Base-by-base conservation (phyloP, 2,797 vertebrate genomes). In the Bucorvus abyssinicus region DNA sequence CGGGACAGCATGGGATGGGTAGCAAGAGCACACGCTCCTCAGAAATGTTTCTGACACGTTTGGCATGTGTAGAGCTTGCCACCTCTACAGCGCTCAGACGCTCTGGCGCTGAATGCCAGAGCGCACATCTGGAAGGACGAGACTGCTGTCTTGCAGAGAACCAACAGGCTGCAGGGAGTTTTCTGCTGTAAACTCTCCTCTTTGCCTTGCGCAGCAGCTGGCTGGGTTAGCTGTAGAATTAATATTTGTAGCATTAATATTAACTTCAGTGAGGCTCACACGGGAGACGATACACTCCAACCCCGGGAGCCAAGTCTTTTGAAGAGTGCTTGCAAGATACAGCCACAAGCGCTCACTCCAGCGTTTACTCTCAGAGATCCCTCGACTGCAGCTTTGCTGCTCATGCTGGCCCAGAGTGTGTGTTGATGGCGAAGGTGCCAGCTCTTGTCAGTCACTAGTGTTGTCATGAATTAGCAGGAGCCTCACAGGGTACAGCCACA, bases 391-490 rank as follows among this genome's bases (percentile, higher is more conserved):
- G 77, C 75, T 76, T 36, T 42, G 87, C 87, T 91, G 82, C 70
- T 96, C 59, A 7, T 70, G 94, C 95, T 91, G 91, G 95, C 91
- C 94, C 85, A 70, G 84, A 82, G 90, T 7, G 77, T 80, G 84
- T 75, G 93, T 38, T 36, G 95, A 73, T 69, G 91, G 95, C 95
- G 96, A 96, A 90, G 85, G 91, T 90, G 93, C 91, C 95, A 96
- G 89, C 95, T 94, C 94, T 94, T 91, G 94, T 93, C 95, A 94
- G 84, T 95, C 94, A 92, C 73, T n/a, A 6, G 79, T 94, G 95
- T 91, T 96, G 96, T 96, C 89, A 74, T 56, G 94, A 94, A 91
- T 95, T 97, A 95, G 83, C 95, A 82, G 89, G 84, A 91, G 91
- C 91, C 84, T 55, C 69, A 34, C 85, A 76, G 82, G 76, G 73